Evolutionary conservation across 1,140 invertebrate genomes (phyloP).

Genomic region (Cherax destructor): DNA sequence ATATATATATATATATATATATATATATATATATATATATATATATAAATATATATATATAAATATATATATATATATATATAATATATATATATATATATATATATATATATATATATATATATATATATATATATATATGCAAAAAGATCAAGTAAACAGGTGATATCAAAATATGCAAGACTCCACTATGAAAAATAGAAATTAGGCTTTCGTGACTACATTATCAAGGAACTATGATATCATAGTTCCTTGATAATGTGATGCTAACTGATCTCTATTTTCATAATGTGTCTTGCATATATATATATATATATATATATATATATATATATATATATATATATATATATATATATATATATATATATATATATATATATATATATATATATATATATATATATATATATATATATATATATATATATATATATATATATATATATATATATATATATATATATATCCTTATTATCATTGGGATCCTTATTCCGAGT

Average conservation of each 20-base stretch:
- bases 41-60: conserved; percentile 19
- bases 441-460: neutral
- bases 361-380: neutral
- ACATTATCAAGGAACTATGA: too few relatives aligned
- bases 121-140: neutral
- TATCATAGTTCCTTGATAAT: too few relatives aligned
- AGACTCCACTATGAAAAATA: neutral
- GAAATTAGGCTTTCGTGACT: too few relatives aligned
- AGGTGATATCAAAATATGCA: too few relatives aligned
- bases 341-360: neutral
- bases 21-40: conserved; percentile 5
- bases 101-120: neutral
- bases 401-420: neutral
- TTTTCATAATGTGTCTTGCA: too few relatives aligned
- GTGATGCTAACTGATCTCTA: neutral
- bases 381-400: neutral
- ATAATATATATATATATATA: neutral
- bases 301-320: conserved; percentile 12
- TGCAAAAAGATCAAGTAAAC: too few relatives aligned
- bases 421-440: conserved; percentile 13
- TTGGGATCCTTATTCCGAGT: too few relatives aligned
- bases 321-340: conserved; percentile 20
- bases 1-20: neutral
- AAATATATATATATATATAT: neutral
- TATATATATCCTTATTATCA: too few relatives aligned